phyloP scores from a whole-genome alignment of 64 coral and sea anemone genomes.

The Pachyseris speciosa region DNA sequence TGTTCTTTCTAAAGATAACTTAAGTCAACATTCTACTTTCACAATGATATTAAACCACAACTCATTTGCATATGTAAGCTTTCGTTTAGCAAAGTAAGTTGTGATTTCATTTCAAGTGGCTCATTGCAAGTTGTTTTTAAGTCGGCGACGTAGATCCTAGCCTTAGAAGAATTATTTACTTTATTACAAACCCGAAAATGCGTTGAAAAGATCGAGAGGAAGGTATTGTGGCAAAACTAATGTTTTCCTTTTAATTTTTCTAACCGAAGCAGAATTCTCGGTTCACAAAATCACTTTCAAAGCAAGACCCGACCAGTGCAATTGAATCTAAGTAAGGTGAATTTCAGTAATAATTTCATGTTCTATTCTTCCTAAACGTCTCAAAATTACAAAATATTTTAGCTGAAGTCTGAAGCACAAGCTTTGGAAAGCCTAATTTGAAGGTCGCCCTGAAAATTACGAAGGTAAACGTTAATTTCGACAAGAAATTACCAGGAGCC shows the following conservation, averaged over 20 bases:
- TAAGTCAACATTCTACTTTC: background rate
- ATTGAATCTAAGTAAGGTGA: too few relatives aligned
- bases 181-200: background rate
- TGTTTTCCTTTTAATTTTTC: background rate
- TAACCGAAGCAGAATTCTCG: background rate
- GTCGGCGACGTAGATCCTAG: background rate
- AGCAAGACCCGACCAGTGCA: too few relatives aligned
- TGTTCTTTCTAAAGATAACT: slow-evolving; percentile 1
- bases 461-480: background rate
- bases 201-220: background rate
- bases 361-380: too few relatives aligned
- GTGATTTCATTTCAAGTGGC: slow-evolving; percentile 29
- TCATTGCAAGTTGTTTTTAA: background rate
- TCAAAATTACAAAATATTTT: too few relatives aligned
- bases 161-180: background rate
- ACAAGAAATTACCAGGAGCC: background rate
- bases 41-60: background rate
- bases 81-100: background rate
- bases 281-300: background rate
- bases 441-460: background rate
- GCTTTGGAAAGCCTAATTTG: background rate
- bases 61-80: slow-evolving; percentile 10
- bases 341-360: too few relatives aligned
- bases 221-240: background rate
- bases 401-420: background rate